Conservation (phyloP, 2,113 vertebrate genomes). For the Rhinoptilus africanus region DNA sequence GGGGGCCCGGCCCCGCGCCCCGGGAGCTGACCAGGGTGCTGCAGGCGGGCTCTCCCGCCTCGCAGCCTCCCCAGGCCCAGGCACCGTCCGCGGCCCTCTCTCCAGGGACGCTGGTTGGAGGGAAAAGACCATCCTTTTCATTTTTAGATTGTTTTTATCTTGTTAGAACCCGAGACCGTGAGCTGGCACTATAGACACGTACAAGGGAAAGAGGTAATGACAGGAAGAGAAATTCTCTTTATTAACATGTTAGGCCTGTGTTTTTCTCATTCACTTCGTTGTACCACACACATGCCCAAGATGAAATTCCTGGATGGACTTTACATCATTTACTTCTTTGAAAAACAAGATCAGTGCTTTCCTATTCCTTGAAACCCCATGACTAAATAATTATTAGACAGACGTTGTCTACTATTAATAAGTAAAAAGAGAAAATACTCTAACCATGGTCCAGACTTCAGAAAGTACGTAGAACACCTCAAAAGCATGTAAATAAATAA, state of each 20-base stretch:
- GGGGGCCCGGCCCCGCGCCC: neutral
- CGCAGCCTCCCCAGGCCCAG: neutral
- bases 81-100: neutral
- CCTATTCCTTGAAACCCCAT: neutral
- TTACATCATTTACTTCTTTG: neutral
- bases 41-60: neutral
- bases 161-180: rapidly evolving
- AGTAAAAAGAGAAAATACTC: neutral
- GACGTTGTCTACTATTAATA: neutral
- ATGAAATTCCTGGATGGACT: neutral
- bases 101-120: rapidly evolving
- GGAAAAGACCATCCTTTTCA: neutral
- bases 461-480: neutral
- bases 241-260: neutral
- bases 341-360: neutral
- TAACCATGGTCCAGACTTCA: neutral
- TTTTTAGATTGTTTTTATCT: rapidly evolving
- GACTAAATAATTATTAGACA: neutral
- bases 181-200: neutral
- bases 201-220: neutral
- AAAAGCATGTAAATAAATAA: neutral
- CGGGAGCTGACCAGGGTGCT: constrained; percentile 36
- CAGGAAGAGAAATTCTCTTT: neutral
- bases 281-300: neutral
- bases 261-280: neutral